These are phyloP conservation scores for Mamestra configurata DNA, from an alignment of 1,140 invertebrate genomes.

Conservation along the genomic window DNA sequence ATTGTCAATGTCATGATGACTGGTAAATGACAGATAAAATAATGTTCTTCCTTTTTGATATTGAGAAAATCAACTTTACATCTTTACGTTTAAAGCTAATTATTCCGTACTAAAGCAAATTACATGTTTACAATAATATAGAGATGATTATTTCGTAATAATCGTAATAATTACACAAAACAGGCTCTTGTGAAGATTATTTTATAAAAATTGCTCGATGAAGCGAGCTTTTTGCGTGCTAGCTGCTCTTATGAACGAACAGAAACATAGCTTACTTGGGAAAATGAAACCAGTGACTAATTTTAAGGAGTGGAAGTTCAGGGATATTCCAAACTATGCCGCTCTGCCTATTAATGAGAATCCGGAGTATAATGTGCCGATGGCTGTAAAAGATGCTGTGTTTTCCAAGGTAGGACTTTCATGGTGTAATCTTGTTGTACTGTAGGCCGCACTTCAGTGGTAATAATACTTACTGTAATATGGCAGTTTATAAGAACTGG, in stretches of 20 bases:
- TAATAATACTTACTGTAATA: background rate
- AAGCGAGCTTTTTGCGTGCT: constrained; percentile 69
- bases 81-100: background rate
- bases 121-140: constrained; percentile 5
- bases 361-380: constrained; percentile 77
- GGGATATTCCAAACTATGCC: constrained; percentile 70
- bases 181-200: background rate
- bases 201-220: constrained; percentile 54
- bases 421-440: background rate
- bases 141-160: background rate
- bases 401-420: constrained; percentile 75
- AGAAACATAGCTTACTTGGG: constrained; percentile 55
- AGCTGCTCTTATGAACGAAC: constrained; percentile 62
- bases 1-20: background rate
- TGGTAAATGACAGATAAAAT: background rate
- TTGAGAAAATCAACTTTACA: background rate
- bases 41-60: background rate
- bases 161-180: background rate
- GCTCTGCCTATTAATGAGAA: constrained; percentile 77
- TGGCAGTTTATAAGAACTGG: background rate
- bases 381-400: constrained; percentile 79
- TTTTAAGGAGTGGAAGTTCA: constrained; percentile 81
- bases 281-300: constrained; percentile 67
- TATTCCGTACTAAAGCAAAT: background rate
- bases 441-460: too few species aligned